Percentiles rank a stretch among this genome's conserved stretches.
These are phyloP conservation scores for Thamnaconus septentrionalis DNA, from an alignment of 2,113 vertebrate species.

Conservation along the genomic window DNA sequence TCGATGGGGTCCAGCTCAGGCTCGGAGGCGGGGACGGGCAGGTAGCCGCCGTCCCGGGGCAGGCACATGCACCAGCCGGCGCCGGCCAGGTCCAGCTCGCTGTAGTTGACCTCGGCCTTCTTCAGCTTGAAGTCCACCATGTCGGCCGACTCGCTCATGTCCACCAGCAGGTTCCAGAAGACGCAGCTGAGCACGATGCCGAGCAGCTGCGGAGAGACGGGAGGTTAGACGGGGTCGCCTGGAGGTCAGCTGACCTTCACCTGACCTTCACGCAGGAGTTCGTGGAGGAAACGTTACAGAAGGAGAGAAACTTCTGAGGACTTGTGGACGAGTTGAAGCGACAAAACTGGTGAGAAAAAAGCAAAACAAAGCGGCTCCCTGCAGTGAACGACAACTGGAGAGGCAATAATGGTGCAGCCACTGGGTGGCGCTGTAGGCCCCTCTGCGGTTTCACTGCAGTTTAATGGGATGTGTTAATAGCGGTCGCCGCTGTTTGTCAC, in stretches of 20 bases:
- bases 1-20: constrained; percentile 67
- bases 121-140: constrained; percentile 81
- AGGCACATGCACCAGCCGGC: constrained; percentile 90
- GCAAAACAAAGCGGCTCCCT: too few relatives aligned
- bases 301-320: too few relatives aligned
- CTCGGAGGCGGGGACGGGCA: constrained; percentile 70
- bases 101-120: constrained; percentile 62
- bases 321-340: too few relatives aligned
- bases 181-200: constrained; percentile 83
- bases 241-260: background rate
- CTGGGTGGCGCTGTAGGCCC: too few relatives aligned
- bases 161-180: constrained; percentile 85
- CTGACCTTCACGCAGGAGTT: background rate
- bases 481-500: too few relatives aligned
- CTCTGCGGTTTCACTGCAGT: too few relatives aligned
- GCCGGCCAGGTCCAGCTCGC: constrained; percentile 78
- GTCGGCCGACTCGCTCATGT: constrained; percentile 78
- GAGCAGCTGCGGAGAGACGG: constrained; percentile 69
- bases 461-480: too few relatives aligned
- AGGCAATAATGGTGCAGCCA: too few relatives aligned
- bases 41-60: constrained; percentile 84
- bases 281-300: too few relatives aligned
- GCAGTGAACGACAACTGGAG: too few relatives aligned
- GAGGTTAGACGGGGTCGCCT: too few relatives aligned
- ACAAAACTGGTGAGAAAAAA: too few relatives aligned